Conservation (phyloP, 2,888 invertebrate species). For the Clitarchus hookeri region DNA sequence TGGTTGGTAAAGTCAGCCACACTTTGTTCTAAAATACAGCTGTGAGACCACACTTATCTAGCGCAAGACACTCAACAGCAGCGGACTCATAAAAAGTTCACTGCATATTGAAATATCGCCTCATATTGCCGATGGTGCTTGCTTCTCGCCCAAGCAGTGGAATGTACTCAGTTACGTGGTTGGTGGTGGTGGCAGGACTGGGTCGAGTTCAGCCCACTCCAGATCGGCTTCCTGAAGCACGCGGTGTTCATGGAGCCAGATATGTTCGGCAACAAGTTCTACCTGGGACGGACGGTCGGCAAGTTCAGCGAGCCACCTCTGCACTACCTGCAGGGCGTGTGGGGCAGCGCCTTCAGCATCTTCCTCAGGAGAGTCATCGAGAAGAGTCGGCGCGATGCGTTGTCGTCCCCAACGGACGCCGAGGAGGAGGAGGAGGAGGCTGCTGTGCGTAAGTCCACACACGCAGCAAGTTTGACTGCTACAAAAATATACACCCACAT, state of each 20-base stretch:
- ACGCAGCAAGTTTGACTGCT: too few relatives aligned
- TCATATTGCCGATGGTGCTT: too few relatives aligned
- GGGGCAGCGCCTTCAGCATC: constrained; percentile 58
- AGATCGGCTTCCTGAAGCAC: constrained; percentile 56
- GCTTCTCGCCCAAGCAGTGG: background rate
- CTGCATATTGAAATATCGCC: too few relatives aligned
- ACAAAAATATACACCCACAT: too few relatives aligned
- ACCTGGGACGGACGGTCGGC: constrained; percentile 50
- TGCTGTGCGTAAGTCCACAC: background rate
- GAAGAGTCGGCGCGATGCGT: background rate
- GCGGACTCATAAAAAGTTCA: too few relatives aligned
- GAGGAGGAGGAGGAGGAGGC: constrained; percentile 24
- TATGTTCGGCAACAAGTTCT: constrained; percentile 54
- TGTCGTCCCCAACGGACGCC: background rate
- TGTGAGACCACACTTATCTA: too few relatives aligned
- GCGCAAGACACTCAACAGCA: too few relatives aligned
- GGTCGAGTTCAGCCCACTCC: constrained; percentile 57
- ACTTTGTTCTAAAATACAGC: too few relatives aligned
- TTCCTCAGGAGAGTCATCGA: constrained; percentile 53
- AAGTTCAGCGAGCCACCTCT: constrained; percentile 54
- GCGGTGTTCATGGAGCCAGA: constrained; percentile 54
- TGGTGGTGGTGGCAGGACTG: constrained; percentile 51
- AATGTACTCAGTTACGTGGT: background rate
- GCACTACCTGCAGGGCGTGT: constrained; percentile 56
- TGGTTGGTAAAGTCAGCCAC: too few relatives aligned